Base-by-base conservation (phyloP, 2,113 vertebrate genomes). In the Rhinolophus ferrumequinum region DNA sequence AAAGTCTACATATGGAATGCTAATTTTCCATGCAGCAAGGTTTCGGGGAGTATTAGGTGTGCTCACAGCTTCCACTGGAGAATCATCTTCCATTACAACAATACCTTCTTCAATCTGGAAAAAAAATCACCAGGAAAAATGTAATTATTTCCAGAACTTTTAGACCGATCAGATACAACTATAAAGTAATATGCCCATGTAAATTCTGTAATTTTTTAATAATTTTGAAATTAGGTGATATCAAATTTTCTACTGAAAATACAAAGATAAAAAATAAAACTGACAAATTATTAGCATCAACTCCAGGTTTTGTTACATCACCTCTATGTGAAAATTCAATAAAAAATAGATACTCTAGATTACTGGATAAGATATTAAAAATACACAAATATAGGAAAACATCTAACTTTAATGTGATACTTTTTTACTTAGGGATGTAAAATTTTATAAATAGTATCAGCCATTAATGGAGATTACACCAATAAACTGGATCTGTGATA, bases 71-170 rank as follows among this genome's bases (percentile, higher is more conserved):
- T 99, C 99, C 14, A 98, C 97, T 2, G 99, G 99, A 64, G 98
- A 98, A 96, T 99, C 99, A 75, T 99, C 99, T 98, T 99, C 99
- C 98, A 99, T 96, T 86, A 99, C 99, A 97, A 99, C 98, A 1
- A 99, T 99, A 0, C 99, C 99, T 98, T 99, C 99, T 98, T 99
- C 99, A 98, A 99, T 99, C 99, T 99, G 97, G 35, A 97, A 92
- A 75, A 89, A 89, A 97, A 94, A 92, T 70, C 21, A 96, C 14
- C 60, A 81, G 70, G 10, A n/a, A 92, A 38, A 90, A 67, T 18
- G 92, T 69, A 96, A 70, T 54, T 41, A 38, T 47, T 75, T 77
- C 62, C 14, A 83, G 84, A 56, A 90, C 69, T 33, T 30, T 86
- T 93, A 97, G 38, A 86, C 90, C 0, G 93, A 54, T 22, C 33